A percentile compares a stretch with the other conserved stretches of the same genome.
phyloP scores from a whole-genome alignment of 2,113 vertebrate species.

The Falcunculus frontatus region DNA sequence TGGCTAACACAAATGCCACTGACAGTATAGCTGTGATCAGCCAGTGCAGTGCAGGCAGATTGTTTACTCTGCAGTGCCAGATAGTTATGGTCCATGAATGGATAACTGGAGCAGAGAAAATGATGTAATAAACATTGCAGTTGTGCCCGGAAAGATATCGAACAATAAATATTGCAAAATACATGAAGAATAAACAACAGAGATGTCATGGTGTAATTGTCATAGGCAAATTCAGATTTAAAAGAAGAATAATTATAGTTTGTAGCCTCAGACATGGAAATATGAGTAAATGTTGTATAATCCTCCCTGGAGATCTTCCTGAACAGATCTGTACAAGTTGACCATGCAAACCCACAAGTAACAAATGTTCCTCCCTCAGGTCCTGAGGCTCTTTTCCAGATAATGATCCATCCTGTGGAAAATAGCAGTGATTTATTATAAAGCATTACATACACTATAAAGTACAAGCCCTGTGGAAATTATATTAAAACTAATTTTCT shows the following conservation, averaged over 20 bases:
- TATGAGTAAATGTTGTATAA: neutral
- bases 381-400: neutral
- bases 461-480: neutral
- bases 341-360: neutral
- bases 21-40: neutral
- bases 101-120: neutral
- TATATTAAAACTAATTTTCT: neutral
- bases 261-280: neutral
- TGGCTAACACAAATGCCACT: neutral
- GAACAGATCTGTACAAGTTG: neutral
- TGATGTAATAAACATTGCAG: neutral
- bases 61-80: neutral
- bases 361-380: neutral
- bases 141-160: neutral
- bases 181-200: neutral
- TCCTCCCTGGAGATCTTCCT: neutral
- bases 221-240: neutral
- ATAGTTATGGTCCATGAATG: neutral
- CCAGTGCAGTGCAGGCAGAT: neutral
- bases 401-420: neutral
- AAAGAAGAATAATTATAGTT: neutral
- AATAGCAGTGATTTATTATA: neutral
- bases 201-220: neutral
- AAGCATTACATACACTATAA: neutral
- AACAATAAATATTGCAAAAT: neutral